Evolutionary conservation across 2,113 vertebrate species (phyloP).

Genomic region (Corvus moneduloides): DNA sequence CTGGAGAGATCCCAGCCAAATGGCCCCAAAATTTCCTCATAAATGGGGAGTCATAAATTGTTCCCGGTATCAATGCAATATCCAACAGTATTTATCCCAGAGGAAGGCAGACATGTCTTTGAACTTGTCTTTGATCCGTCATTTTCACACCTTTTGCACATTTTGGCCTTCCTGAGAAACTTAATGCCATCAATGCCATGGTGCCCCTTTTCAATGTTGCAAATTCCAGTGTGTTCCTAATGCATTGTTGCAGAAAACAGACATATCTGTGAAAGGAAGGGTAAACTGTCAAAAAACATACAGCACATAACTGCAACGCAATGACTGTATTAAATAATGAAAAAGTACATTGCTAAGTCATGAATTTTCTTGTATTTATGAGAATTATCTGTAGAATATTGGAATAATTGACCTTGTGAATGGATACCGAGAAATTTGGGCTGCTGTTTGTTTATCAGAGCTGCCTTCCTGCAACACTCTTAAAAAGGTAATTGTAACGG

Average conservation of each 20-base stretch:
- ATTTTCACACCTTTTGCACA: not conserved
- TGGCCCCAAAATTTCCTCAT: not conserved
- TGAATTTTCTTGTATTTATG: not conserved
- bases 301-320: not conserved
- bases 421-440: not conserved
- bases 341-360: not conserved
- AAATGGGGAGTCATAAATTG: not conserved
- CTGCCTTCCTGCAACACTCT: not conserved
- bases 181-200: not conserved
- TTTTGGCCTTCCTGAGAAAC: not conserved
- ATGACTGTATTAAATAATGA: not conserved
- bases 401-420: not conserved
- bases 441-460: not conserved
- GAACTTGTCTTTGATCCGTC: not conserved
- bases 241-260: not conserved
- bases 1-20: not conserved
- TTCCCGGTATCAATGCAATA: not conserved
- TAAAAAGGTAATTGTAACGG: not conserved
- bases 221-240: not conserved
- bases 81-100: not conserved
- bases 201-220: not conserved
- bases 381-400: not conserved
- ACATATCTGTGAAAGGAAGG: not conserved
- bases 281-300: not conserved
- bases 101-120: not conserved